Evolutionary conservation across 2,113 vertebrate genomes (phyloP).

Genomic region (Labeo rohita): DNA sequence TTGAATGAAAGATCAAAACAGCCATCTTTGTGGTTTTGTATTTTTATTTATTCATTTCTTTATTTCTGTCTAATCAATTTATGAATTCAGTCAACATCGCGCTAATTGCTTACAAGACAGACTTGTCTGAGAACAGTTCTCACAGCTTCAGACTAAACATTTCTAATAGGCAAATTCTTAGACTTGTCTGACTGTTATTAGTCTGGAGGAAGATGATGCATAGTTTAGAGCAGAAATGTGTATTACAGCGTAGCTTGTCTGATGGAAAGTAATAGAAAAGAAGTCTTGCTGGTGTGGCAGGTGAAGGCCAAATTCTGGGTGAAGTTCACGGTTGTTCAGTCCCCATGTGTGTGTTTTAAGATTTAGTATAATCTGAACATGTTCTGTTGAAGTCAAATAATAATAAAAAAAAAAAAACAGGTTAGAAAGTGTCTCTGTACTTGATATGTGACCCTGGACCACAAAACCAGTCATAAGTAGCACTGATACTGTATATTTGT

Average conservation of each 20-base stretch:
- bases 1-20: too few species aligned
- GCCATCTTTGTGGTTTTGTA: too few species aligned
- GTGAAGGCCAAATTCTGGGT: not conserved
- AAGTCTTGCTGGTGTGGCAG: not conserved
- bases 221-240: not conserved
- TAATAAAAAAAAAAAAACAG: not conserved
- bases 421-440: not conserved
- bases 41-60: not conserved
- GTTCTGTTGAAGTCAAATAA: not conserved
- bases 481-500: too few species aligned
- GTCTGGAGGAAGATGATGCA: slow-evolving; percentile 1
- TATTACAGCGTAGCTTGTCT: not conserved
- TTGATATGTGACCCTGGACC: too few species aligned
- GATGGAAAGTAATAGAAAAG: not conserved
- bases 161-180: not conserved
- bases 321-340: not conserved
- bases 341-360: not conserved
- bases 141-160: not conserved
- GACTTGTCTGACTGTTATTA: not conserved
- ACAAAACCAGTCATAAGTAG: too few species aligned
- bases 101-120: not conserved
- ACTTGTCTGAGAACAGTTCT: not conserved
- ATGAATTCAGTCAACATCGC: not conserved
- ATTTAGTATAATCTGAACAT: not conserved
- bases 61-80: not conserved